Evolutionary conservation across 2,797 vertebrate genomes (phyloP).

Genomic region (Arctocebus calabarensis): DNA sequence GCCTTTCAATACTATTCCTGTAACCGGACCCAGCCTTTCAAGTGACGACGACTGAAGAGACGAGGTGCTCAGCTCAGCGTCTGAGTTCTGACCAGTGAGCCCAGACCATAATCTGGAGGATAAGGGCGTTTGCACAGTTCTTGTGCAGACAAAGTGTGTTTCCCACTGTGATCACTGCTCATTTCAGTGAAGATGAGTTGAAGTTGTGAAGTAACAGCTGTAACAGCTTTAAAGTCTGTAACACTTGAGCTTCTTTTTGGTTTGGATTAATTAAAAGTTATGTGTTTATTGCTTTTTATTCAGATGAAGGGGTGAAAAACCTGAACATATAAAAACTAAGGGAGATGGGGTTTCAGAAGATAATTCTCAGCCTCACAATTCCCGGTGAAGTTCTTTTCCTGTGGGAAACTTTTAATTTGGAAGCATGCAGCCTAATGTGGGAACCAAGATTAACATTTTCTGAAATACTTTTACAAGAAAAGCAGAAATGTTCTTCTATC

Average conservation of each 20-base stretch:
- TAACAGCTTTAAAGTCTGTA: background rate
- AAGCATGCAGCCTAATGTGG: slow-evolving; percentile 82
- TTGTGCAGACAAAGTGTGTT: slow-evolving; percentile 62
- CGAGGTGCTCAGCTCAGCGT: slow-evolving; percentile 11
- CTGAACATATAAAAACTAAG: slow-evolving; percentile 43
- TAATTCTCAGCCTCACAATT: slow-evolving; percentile 84
- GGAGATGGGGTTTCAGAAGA: slow-evolving; percentile 64
- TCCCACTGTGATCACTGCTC: slow-evolving; percentile 26
- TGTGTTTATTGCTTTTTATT: slow-evolving; percentile 65
- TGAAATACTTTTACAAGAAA: slow-evolving; percentile 83
- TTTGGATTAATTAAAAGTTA: slow-evolving; percentile 61
- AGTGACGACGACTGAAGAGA: slow-evolving; percentile 45
- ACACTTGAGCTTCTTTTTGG: background rate
- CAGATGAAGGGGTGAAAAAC: slow-evolving; percentile 59
- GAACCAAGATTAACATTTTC: slow-evolving; percentile 84
- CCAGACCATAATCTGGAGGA: slow-evolving; percentile 61
- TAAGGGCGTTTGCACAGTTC: slow-evolving; percentile 63
- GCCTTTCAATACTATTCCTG: background rate
- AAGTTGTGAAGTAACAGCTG: slow-evolving; percentile 10
- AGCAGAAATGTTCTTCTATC: slow-evolving; percentile 80
- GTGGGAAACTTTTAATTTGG: slow-evolving; percentile 88
- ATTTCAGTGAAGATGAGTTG: background rate
- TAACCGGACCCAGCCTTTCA: background rate
- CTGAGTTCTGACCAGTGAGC: slow-evolving; percentile 64
- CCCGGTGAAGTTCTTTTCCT: slow-evolving; percentile 80